A percentile compares a stretch with the other conserved stretches of the same genome.
Conservation (phyloP, 2,888 invertebrate genomes). For the Ectemnius continuus region DNA sequence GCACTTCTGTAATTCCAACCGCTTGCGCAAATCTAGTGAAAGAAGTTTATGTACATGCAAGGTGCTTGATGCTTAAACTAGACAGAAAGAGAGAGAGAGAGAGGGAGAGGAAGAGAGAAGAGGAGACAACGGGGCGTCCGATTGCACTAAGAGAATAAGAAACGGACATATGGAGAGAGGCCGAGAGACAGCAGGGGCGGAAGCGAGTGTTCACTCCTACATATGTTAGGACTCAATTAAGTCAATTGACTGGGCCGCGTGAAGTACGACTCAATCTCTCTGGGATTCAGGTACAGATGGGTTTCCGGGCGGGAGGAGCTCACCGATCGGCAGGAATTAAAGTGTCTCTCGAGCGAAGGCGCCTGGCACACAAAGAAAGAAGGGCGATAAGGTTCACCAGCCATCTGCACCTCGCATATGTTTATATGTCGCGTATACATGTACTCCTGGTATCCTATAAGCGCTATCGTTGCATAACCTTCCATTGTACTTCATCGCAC, state of each 20-base stretch:
- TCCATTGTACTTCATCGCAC: slow-evolving; percentile 32
- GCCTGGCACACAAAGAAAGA: slow-evolving; percentile 36
- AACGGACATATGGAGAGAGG: too few species aligned
- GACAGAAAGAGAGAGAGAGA: too few species aligned
- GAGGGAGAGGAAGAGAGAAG: too few species aligned
- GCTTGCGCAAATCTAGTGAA: background rate
- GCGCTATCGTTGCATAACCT: slow-evolving; percentile 56
- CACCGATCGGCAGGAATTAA: background rate
- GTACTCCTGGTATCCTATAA: slow-evolving; percentile 57
- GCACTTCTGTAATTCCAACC: too few species aligned
- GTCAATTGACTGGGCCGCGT: slow-evolving; percentile 2
- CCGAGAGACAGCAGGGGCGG: background rate
- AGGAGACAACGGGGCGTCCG: too few species aligned
- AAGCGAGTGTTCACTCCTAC: background rate
- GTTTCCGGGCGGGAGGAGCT: background rate
- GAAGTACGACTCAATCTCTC: background rate
- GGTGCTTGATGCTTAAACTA: too few species aligned
- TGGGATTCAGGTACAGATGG: background rate
- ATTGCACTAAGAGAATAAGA: too few species aligned
- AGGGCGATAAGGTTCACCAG: slow-evolving; percentile 64
- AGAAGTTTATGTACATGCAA: background rate
- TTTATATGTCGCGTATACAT: slow-evolving; percentile 59
- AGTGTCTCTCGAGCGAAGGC: slow-evolving; percentile 6
- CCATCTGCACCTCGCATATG: slow-evolving; percentile 72
- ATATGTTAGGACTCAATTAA: background rate